Evolutionary conservation across 2,113 vertebrate genomes (phyloP), one percentile per base, ranked within the genome.

Genomic region (Alligator sinensis): DNA sequence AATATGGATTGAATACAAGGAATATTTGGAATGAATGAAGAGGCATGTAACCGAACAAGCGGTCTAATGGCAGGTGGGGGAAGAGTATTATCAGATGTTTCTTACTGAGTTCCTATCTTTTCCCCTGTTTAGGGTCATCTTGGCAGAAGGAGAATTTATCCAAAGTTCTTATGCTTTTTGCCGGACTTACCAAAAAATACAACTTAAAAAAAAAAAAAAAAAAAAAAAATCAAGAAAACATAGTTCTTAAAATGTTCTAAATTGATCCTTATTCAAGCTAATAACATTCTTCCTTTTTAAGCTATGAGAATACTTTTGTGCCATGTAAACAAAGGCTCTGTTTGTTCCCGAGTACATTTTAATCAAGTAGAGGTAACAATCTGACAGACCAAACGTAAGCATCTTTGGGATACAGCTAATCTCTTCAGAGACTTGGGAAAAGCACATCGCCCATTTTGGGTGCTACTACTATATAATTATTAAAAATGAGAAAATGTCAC

Each of bases 161-260:
- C 9, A 30, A 5, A 5, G 27, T 61, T 75, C n/a, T 77, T 76
- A 30, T 47, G 58, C 62, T 82, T 55, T 30, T 24, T 66, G 21
- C 27, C 27, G 95, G 78, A 66, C 63, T 18, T 95, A 47, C 47
- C 47, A 47, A 47, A 47, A 47, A 47, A 47, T 47, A 47, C 3
- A 25, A 16, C 54, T 70, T 80, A 61, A 59, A 92, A 88, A 94
- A 94, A 91, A 91, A 64, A 77, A 68, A 61, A 59, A 92, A 88
- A 94, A 94, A 91, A 91, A 64, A 77, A 68, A 72, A 84, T 80
- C 55, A 84, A 78, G 64, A 27, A 91, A 89, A 92, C 61, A 84
- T 4, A 76, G 9, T 77, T 64, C 19, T 84, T 76, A 54, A 91
- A 89, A 91, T 28, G 55, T 61, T 21, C 24, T 79, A 86, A 87